Evolutionary conservation across 2,888 invertebrate genomes (phyloP), one percentile per base, ranked within the genome.

Genomic region (Rhagophthalmus giganteus): DNA sequence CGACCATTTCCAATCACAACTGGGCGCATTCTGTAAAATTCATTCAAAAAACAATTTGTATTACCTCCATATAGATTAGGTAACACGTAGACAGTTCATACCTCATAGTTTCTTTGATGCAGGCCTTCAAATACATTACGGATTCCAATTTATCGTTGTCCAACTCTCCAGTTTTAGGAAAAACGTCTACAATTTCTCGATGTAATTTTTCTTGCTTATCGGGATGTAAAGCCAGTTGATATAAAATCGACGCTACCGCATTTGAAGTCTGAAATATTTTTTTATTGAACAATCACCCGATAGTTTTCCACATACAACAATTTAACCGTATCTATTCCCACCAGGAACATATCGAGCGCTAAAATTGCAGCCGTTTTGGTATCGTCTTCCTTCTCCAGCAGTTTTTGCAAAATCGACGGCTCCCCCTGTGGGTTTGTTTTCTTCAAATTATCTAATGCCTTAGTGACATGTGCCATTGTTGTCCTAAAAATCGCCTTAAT

Each of bases 251-350:
- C 2, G 87, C 85, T 0, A 87, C 83, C 0, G 87, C 83, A 57
- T 85, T 87, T n/a, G 88, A 87, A 1, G 88, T 88, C 88, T 88
- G 71, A 16, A 75, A 53, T 49, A n/a, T n/a, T n/a, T n/a, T n/a
- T n/a, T n/a, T n/a, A n/a, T n/a, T n/a, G 8, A 28, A 28, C 24
- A 14, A 25, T 20, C 14, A 11, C 4, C 10, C 10, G 6, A 1
- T 20, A 37, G n/a, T n/a, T n/a, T n/a, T n/a, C n/a, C n/a, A n/a
- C n/a, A n/a, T n/a, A n/a, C 7, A 20, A 20, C 13, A 28, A 33
- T 64, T 75, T 68, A 68, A 86, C 89, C 64, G 90, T 89, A 61
- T 87, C 88, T 31, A 90, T 83, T n/a, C 89, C 89, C 20, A 90
- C 90, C 5, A 87, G 75, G 67, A 89, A 88, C 70, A 90, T 78